Base-by-base conservation (phyloP, 2,113 vertebrate species). In the Leptosomus discolor region DNA sequence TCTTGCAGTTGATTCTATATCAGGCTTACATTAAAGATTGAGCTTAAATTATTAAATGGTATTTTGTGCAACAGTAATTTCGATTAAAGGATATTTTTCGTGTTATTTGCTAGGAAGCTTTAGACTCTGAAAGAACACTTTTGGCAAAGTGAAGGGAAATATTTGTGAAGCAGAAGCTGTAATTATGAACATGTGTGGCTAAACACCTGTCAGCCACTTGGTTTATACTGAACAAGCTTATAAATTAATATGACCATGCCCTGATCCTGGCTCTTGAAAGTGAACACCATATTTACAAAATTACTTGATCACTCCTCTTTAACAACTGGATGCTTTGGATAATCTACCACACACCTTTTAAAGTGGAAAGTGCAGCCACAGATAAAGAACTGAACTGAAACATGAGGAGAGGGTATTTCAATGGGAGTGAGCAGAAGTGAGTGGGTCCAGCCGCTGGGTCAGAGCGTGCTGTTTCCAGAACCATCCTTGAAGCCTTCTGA, bases 11-110 rank as follows among this genome's bases (percentile, higher is more conserved):
- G 80, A 92, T 86, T 92, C 17, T 82, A 46, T 96, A 74, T 70
- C 83, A 79, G 61, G 17, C 21, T 94, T 86, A 63, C 64, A 61
- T 89, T 93, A 90, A 79, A 75, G 41, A 86, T 50, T 85, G 29
- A 61, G 15, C 27, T 90, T 93, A 94, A 94, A 96, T 97, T 92
- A 96, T 94, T 93, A 88, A 95, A 92, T 87, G 4, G 51, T 94
- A 81, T 81, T 96, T 92, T 89, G 70, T 92, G n/a, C 51, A 70
- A 45, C 39, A 60, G 58, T 60, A 88, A 90, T 95, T 95, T 97
- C 36, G 41, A 48, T 83, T 60, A 93, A 37, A 63, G 60, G 34
- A 41, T 68, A 71, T 88, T 95, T 96, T 97, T 97, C 67, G 63
- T 85, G 16, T 51, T 79, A 67, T 88, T 93, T 96, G 21, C 58